Evolutionary conservation across 2,113 vertebrate genomes (phyloP), one percentile per base, ranked within the genome.

Genomic region (Bubalus kerabau): DNA sequence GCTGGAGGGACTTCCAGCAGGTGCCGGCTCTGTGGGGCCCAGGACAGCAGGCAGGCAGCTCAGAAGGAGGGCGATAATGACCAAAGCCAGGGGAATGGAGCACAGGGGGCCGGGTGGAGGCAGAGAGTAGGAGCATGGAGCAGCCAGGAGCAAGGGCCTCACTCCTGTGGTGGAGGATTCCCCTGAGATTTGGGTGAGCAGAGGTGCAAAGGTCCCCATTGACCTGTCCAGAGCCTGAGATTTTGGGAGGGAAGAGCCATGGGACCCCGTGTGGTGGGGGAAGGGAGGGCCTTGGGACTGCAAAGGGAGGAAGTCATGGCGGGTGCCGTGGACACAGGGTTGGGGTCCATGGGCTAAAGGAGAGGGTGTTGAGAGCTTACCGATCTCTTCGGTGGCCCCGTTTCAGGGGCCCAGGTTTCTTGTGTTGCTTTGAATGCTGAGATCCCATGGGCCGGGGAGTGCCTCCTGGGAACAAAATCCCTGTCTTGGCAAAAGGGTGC

Each of bases 381-480:
- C 98, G 11, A 93, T 98, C 88, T 98, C 97, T 96, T 85, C 64
- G 91, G 92, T 98, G 98, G 94, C 98, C 98, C 74, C 16, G 80
- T 96, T 98, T 98, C 94, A 98, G 96, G 91, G 97, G 96, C 90
- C 98, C 97, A 30, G 86, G 46, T 95, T 92, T 97, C 94, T 95
- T 97, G 91, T 90, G 95, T 56, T 97, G 98, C 95, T 98, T 98
- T 96, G 98, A 98, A 91, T 97, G 98, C 87, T 86, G 98, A 95
- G 98, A 97, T 97, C 98, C 98, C 98, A 98, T 98, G 94, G 94
- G 97, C 96, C 32, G 0, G 81, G 87, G 95, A 87, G 48, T 96
- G 91, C 64, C 91, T 98, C 98, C 98, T 98, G 98, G 96, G 98
- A 94, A 98, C 93, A 96, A 98, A 98, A 98, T 87, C 95, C 90